A percentile compares a stretch with the other conserved stretches of the same genome.
Conservation (phyloP, 1,140 invertebrate species). For the Conus ventricosus region DNA sequence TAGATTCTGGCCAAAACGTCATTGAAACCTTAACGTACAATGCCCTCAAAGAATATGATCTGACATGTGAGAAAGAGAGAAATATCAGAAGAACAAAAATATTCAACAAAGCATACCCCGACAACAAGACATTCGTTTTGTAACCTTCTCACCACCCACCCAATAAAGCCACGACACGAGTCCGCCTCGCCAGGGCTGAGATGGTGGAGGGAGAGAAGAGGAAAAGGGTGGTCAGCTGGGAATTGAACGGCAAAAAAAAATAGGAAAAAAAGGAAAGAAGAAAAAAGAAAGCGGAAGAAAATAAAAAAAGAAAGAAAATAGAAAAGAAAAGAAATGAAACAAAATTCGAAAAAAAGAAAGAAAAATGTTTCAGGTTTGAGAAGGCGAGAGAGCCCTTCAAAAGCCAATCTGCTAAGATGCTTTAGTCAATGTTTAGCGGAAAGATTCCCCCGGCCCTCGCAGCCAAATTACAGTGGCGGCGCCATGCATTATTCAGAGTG, state of each 20-base stretch:
- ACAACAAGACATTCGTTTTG: too few relatives aligned
- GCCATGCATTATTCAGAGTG: constrained; percentile 31
- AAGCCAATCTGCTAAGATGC: constrained; percentile 15
- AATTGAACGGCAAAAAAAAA: neutral
- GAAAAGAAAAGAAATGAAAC: neutral
- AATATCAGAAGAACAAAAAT: too few relatives aligned
- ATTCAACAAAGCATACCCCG: too few relatives aligned
- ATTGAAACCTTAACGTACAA: too few relatives aligned
- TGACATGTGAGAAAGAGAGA: too few relatives aligned
- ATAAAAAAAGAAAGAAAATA: neutral
- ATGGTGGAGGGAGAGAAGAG: neutral
- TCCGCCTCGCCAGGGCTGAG: too few relatives aligned
- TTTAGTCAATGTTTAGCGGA: constrained; percentile 36
- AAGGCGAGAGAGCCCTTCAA: constrained; percentile 17
- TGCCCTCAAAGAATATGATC: too few relatives aligned
- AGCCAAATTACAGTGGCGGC: constrained; percentile 34
- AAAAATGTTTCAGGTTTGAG: neutral
- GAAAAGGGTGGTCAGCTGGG: neutral
- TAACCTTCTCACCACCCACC: too few relatives aligned
- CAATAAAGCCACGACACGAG: too few relatives aligned
- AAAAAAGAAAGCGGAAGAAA: neutral
- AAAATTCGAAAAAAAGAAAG: neutral
- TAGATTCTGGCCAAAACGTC: too few relatives aligned
- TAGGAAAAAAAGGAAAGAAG: neutral
- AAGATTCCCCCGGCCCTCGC: constrained; percentile 21